Evolutionary conservation across 2,888 invertebrate genomes (phyloP).

Genomic region (Volucella inanis): DNA sequence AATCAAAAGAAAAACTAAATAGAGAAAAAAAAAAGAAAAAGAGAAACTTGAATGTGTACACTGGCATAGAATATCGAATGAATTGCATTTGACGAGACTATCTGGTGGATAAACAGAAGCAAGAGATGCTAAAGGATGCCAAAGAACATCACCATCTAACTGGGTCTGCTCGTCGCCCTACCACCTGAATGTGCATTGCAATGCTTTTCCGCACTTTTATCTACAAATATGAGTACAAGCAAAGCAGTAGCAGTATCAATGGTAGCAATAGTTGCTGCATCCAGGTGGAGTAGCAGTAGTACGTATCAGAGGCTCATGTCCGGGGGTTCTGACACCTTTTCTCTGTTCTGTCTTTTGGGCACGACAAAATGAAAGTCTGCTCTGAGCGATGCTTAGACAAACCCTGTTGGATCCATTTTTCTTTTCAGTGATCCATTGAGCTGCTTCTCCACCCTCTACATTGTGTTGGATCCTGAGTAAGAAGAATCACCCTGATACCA

Average conservation of each 20-base stretch:
- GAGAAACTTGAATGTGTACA: constrained; percentile 54
- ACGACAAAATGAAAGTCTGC: constrained; percentile 55
- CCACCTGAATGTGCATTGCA: constrained; percentile 48
- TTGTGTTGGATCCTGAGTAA: constrained; percentile 8
- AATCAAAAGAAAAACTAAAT: constrained; percentile 33
- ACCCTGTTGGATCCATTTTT: constrained; percentile 49
- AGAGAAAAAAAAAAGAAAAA: constrained; percentile 22
- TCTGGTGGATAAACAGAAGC: constrained; percentile 53
- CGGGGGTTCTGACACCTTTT: constrained; percentile 65
- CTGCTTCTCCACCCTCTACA: constrained; percentile 28
- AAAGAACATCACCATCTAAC: constrained; percentile 50
- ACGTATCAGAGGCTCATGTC: constrained; percentile 1
- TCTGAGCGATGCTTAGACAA: constrained; percentile 56
- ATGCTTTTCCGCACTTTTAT: constrained; percentile 66
- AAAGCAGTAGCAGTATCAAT: background rate
- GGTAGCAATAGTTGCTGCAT: too few relatives aligned
- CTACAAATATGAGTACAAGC: constrained; percentile 9
- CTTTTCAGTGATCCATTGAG: constrained; percentile 34
- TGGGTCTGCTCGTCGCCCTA: constrained; percentile 23
- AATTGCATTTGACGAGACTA: constrained; percentile 68
- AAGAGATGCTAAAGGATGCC: constrained; percentile 29
- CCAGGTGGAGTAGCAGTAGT: too few relatives aligned
- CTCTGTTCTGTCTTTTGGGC: constrained; percentile 50
- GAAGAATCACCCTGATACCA: constrained; percentile 1
- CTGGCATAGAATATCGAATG: constrained; percentile 70